These are phyloP conservation scores for Fragum fragum DNA, from an alignment of 2,888 invertebrate genomes.

Conservation along the genomic window DNA sequence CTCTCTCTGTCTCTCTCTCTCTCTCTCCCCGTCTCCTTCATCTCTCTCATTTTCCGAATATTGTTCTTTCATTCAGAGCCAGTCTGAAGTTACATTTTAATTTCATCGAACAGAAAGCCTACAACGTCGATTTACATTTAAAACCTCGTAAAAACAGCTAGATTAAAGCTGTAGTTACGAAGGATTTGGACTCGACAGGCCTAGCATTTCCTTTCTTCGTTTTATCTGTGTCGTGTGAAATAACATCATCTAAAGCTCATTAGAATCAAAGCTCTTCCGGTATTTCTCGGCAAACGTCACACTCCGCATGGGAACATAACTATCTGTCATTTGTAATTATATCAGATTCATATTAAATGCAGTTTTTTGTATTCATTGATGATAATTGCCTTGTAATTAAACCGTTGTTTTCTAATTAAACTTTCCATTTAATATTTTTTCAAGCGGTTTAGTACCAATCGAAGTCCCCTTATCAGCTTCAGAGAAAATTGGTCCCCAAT, in stretches of 20 bases:
- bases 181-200: too few species aligned
- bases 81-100: too few species aligned
- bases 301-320: background rate
- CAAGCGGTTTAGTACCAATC: constrained; percentile 20
- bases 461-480: constrained; percentile 36
- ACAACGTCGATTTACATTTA: too few species aligned
- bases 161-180: too few species aligned
- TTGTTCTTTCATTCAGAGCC: too few species aligned
- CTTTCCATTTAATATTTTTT: constrained; percentile 13
- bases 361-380: constrained; percentile 9
- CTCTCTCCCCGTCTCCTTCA: too few species aligned
- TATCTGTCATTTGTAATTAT: constrained; percentile 21
- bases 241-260: background rate
- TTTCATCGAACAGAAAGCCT: too few species aligned
- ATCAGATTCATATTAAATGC: background rate
- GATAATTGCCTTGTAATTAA: constrained; percentile 17
- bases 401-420: constrained; percentile 21
- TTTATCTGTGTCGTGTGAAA: background rate
- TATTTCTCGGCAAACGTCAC: background rate
- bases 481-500: constrained; percentile 20
- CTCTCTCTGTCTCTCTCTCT: too few species aligned
- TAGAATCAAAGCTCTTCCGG: constrained; percentile 14
- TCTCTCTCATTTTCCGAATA: too few species aligned
- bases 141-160: too few species aligned
- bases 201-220: background rate